Base-by-base conservation (phyloP, 1,140 invertebrate species). In the Apis cerana region DNA sequence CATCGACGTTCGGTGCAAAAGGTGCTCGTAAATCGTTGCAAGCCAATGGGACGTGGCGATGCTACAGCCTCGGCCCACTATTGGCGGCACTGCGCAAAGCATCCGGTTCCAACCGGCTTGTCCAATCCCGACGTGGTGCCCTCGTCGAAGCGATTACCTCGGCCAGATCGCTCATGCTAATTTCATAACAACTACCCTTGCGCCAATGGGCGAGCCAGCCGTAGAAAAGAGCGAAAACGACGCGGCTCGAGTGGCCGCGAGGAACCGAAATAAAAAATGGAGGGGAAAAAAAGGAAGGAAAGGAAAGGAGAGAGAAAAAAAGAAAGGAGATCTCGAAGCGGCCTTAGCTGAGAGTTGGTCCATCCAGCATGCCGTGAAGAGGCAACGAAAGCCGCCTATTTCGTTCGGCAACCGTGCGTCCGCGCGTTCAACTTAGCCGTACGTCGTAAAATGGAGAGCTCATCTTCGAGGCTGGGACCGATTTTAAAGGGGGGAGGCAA, bases 121-220 rank as follows among this genome's bases (percentile, higher is more conserved):
- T 89, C 91, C 91, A 92, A 91, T 92, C 91, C 88, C 86, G 54
- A 88, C 89, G 65, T 43, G 77, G 64, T 86, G 83, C 89, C 85
- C 89, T 91, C 91, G 84, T 91, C 91, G 84, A 84, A 92, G 89
- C 92, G 91, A 93, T 93, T 93, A 93, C 90, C 62, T 61, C 89
- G 89, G 87, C 82, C 89, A 84, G 92, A 91, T 92, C 92, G 91
- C 88, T 92, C 91, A 93, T 93, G 92, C 92, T 93, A 93, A 93
- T 93, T 93, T 93, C 91, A 91, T 92, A 93, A 93, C 92, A 93
- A 93, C 92, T 90, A 91, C 91, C 91, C 88, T 92, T 89, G 91
- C 92, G 88, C 92, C 93, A 93, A 93, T 93, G 88, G 91, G 92
- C 86, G 86, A 88, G 77, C 79, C 85, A 58, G 74, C 59, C 79